Conservation (phyloP, 2,113 vertebrate genomes). For the Eptesicus fuscus region DNA sequence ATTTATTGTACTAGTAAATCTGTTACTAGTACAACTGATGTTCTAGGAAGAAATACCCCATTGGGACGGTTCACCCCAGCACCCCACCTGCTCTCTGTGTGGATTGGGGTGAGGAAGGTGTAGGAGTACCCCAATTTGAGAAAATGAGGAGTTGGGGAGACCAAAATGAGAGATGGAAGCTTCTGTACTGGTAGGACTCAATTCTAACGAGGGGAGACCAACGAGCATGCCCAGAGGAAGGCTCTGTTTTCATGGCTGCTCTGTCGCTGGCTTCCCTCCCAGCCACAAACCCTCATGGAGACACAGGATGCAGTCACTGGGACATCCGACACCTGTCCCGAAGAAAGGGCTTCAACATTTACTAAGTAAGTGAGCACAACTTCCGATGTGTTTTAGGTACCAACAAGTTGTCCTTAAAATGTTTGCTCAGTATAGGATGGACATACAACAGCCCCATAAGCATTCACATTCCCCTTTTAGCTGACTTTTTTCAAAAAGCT, state of each 20-base stretch:
- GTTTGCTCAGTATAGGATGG: conserved; percentile 33
- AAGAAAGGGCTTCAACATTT: neutral
- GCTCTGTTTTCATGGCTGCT: neutral
- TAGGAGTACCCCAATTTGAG: neutral
- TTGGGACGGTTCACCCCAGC: neutral
- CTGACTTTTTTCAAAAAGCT: conserved; percentile 57
- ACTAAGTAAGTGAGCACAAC: neutral
- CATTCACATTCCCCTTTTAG: neutral
- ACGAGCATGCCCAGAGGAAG: neutral
- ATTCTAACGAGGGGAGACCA: neutral
- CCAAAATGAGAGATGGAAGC: neutral
- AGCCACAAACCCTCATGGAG: neutral
- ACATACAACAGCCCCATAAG: neutral
- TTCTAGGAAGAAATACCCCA: neutral
- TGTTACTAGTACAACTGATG: neutral
- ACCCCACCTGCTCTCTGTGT: neutral
- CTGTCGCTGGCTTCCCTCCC: neutral
- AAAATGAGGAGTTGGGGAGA: neutral
- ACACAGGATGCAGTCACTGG: neutral
- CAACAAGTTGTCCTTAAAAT: neutral
- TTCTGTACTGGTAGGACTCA: neutral
- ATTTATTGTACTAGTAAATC: neutral
- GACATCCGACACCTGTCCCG: neutral
- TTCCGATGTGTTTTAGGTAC: neutral
- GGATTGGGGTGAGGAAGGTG: neutral